Evolutionary conservation across 2,113 vertebrate genomes (phyloP), one percentile per base, ranked within the genome.

Genomic region (Apistogramma diplotaenia): DNA sequence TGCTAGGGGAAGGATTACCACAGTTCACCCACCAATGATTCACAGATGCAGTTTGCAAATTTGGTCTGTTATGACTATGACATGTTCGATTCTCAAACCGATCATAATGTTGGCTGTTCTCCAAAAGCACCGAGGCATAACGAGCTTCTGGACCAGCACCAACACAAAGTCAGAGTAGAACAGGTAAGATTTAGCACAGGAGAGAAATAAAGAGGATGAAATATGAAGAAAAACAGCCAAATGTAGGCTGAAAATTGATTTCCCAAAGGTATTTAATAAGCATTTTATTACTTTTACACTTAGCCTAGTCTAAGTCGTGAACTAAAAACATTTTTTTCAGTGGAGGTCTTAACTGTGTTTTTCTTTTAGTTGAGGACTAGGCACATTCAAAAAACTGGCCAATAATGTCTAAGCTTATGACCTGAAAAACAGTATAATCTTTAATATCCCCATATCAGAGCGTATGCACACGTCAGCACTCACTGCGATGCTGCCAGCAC

Each of bases 401-500:
- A 23, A 49, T 27, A 49, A 60, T 37, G 31, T 27, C 27, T 67
- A 23, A 65, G 16, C 35, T 49, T 43, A 10, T 67, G 53, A 49
- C 35, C 13, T 33, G 19, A 35, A 35, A 16, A 46, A 1, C 4
- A 58, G 79, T 54, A 13, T 51, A 25, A 27, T 76, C 46, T 25
- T 74, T 31, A 31, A 8, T 37, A 13, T 60, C n/a, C 13, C 21
- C 74, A 65, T 59, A 21, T 13, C 78, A 37, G 12, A 61, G 31
- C 62, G 31, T 75, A 18, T 62, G 53, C 33, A 5, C 21, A 35
- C 56, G 53, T 81, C 55, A 59, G 79, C 60, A 8, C 78, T 49
- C 59, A 40, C 46, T 71, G 78, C 74, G 67, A 78, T 12, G 67
- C 65, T 72, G 74, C 33, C 72, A 25, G 74, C 18, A 4, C 79